Percentiles rank a stretch among this genome's conserved stretches.
These are phyloP conservation scores for Tachuris rubrigastra DNA, from an alignment of 2,113 vertebrate genomes.

Conservation along the genomic window DNA sequence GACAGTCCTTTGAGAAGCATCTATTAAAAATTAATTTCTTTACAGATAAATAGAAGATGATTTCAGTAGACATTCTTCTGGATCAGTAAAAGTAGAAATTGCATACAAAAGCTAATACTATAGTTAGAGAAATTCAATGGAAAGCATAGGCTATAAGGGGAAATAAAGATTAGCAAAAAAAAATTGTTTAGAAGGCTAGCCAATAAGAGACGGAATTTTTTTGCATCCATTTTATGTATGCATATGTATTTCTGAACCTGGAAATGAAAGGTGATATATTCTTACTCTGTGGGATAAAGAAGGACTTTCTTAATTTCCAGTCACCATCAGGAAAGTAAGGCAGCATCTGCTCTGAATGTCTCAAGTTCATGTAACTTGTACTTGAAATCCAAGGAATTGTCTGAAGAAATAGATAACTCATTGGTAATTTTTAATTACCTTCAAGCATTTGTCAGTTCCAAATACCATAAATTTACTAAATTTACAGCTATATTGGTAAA, in stretches of 20 bases:
- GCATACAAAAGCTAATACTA: background rate
- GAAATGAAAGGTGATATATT: background rate
- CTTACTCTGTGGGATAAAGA: background rate
- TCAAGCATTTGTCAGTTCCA: background rate
- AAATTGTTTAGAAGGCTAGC: background rate
- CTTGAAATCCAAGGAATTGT: background rate
- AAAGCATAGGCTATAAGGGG: background rate
- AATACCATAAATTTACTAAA: background rate
- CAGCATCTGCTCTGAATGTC: background rate
- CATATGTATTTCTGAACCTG: background rate
- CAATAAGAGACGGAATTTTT: rapidly evolving
- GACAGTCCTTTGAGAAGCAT: background rate
- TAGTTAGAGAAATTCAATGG: background rate
- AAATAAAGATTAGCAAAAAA: background rate
- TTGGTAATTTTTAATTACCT: background rate
- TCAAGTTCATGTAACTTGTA: background rate
- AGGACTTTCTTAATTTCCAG: background rate
- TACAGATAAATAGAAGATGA: background rate
- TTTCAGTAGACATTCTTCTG: background rate
- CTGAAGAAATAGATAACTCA: background rate
- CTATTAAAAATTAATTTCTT: background rate
- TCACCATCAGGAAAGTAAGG: background rate
- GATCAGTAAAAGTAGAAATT: background rate
- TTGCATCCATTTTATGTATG: background rate
- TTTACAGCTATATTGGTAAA: background rate